Conservation (phyloP, 1,140 invertebrate genomes). For the Macrostomum lignano region DNA sequence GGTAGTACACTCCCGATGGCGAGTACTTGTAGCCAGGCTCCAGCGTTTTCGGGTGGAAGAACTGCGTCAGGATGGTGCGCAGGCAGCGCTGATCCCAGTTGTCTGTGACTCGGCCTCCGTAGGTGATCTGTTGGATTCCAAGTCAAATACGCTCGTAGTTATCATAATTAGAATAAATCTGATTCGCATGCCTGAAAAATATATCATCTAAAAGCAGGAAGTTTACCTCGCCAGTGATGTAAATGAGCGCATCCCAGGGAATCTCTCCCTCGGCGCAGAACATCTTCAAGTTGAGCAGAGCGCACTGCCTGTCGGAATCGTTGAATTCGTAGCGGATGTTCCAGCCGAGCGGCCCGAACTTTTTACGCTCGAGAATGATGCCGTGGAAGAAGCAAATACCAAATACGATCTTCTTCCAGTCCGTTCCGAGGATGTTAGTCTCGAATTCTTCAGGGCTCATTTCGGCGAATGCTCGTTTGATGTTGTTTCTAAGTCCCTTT, state of each 20-base stretch:
- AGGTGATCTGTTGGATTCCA: conserved; percentile 41
- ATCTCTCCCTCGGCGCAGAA: conserved; percentile 42
- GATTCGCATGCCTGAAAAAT: no score
- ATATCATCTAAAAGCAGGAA: not conserved
- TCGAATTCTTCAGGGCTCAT: conserved; percentile 38
- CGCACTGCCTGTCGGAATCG: conserved; percentile 56
- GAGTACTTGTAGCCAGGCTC: conserved; percentile 42
- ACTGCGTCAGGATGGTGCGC: conserved; percentile 46
- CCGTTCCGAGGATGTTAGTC: conserved; percentile 37
- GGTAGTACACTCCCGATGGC: conserved; percentile 36
- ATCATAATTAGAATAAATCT: conserved; percentile 1
- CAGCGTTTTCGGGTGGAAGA: conserved; percentile 42
- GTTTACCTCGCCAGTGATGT: conserved; percentile 41
- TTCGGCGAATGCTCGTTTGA: conserved; percentile 35
- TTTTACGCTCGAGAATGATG: conserved; percentile 55
- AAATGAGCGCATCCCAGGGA: conserved; percentile 56
- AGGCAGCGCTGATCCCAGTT: conserved; percentile 55
- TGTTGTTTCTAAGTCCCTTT: conserved; percentile 34
- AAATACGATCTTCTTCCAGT: conserved; percentile 40
- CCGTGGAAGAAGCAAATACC: conserved; percentile 42
- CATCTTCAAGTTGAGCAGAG: conserved; percentile 50
- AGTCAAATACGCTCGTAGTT: conserved; percentile 3
- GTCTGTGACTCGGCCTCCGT: conserved; percentile 63
- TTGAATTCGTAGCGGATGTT: conserved; percentile 66
- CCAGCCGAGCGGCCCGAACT: conserved; percentile 63